phyloP scores from a whole-genome alignment of 1,140 invertebrate genomes.

The Druon quercuslanigerum region DNA sequence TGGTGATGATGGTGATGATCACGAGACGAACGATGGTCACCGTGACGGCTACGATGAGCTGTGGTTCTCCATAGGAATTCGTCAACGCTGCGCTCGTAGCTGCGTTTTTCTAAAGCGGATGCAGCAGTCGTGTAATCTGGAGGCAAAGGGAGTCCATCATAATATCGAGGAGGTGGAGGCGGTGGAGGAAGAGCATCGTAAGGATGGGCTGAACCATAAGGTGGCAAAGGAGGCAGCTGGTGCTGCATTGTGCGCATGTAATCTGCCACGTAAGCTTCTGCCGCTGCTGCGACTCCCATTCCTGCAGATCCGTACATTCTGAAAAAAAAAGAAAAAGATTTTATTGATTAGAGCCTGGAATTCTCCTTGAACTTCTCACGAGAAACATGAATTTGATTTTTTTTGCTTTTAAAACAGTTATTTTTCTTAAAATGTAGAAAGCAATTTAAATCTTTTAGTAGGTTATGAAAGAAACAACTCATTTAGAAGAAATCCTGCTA shows the following conservation, averaged over 20 bases:
- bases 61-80: constrained; percentile 91
- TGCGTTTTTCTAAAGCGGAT: constrained; percentile 82
- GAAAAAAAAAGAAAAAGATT: constrained; percentile 38
- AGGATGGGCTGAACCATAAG: constrained; percentile 80
- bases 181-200: constrained; percentile 85
- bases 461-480: too few species aligned
- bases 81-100: constrained; percentile 92
- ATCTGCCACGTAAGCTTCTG: constrained; percentile 85
- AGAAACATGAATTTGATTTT: too few species aligned
- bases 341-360: neutral
- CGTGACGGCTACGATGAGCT: constrained; percentile 66
- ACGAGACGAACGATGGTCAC: constrained; percentile 69
- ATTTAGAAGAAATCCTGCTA: too few species aligned
- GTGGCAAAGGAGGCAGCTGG: constrained; percentile 83
- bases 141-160: constrained; percentile 83
- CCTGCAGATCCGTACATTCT: constrained; percentile 69
- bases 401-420: too few species aligned
- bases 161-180: constrained; percentile 84
- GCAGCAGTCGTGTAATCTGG: constrained; percentile 77
- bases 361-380: too few species aligned
- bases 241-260: constrained; percentile 89
- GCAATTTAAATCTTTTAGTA: too few species aligned
- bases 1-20: constrained; percentile 72
- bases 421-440: too few species aligned
- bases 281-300: constrained; percentile 78